Percentiles rank a stretch among this genome's conserved stretches.
Conservation (phyloP, 2,113 vertebrate species). For the Conger conger region DNA sequence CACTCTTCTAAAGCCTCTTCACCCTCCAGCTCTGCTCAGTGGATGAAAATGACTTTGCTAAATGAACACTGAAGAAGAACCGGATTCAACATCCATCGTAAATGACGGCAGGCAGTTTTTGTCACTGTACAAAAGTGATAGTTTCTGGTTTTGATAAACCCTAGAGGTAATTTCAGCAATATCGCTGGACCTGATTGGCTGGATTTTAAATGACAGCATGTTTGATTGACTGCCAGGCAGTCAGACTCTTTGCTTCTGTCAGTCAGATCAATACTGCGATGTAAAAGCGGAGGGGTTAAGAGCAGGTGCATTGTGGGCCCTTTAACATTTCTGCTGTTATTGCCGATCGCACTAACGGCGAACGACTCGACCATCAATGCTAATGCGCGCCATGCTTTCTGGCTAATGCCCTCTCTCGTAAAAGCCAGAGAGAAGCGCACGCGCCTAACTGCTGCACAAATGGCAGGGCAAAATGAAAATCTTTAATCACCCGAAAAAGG, state of each 20-base stretch:
- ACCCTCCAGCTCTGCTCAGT: too few relatives aligned
- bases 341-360: background rate
- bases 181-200: background rate
- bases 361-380: background rate
- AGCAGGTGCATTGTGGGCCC: background rate
- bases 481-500: constrained; percentile 5
- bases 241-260: background rate
- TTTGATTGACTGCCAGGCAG: background rate
- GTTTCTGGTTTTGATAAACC: too few relatives aligned
- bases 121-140: too few relatives aligned
- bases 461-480: background rate
- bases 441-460: background rate
- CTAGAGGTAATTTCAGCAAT: too few relatives aligned
- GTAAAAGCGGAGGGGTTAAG: background rate
- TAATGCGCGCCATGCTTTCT: background rate
- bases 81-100: too few relatives aligned
- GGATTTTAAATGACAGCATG: background rate
- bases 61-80: too few relatives aligned
- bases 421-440: background rate
- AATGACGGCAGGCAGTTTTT: too few relatives aligned
- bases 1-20: too few relatives aligned
- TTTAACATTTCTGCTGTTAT: background rate
- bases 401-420: background rate
- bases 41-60: too few relatives aligned
- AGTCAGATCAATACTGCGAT: background rate